Conservation (phyloP, 1,140 invertebrate species). For the Cephus cinctus region DNA sequence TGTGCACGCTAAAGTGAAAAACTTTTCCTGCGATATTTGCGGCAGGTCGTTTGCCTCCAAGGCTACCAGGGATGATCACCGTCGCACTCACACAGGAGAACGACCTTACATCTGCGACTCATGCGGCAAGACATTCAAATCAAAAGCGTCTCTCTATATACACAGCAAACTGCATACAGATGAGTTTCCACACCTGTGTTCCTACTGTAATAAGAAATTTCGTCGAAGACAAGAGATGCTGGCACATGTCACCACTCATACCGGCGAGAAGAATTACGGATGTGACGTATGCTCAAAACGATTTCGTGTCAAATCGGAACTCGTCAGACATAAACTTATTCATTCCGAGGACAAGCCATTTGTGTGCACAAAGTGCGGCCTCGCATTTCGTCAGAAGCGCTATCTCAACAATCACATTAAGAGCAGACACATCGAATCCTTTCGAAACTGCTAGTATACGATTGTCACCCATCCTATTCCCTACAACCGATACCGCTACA, state of each 20-base stretch:
- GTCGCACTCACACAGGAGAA: slow-evolving; percentile 64
- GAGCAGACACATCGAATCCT: slow-evolving; percentile 24
- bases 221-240: slow-evolving; percentile 53
- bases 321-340: slow-evolving; percentile 55
- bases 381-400: slow-evolving; percentile 21
- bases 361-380: slow-evolving; percentile 26
- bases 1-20: slow-evolving; percentile 29
- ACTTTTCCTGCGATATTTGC: slow-evolving; percentile 50
- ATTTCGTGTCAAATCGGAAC: slow-evolving; percentile 56
- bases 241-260: slow-evolving; percentile 55
- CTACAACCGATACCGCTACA: slow-evolving; percentile 12
- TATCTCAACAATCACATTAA: slow-evolving; percentile 29
- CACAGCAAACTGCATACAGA: slow-evolving; percentile 57
- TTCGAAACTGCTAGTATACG: slow-evolving; percentile 21
- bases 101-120: slow-evolving; percentile 66
- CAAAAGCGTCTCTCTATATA: slow-evolving; percentile 57
- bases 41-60: slow-evolving; percentile 53
- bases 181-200: slow-evolving; percentile 54
- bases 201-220: slow-evolving; percentile 52
- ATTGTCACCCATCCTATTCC: slow-evolving; percentile 11
- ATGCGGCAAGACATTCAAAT: slow-evolving; percentile 60
- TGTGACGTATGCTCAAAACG: slow-evolving; percentile 57
- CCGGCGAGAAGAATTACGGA: slow-evolving; percentile 49
- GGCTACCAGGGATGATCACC: slow-evolving; percentile 62
- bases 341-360: slow-evolving; percentile 53